A percentile compares a stretch with the other conserved stretches of the same genome.
phyloP scores from a whole-genome alignment of 2,113 vertebrate genomes.

The Onychorhynchus coronatus region DNA sequence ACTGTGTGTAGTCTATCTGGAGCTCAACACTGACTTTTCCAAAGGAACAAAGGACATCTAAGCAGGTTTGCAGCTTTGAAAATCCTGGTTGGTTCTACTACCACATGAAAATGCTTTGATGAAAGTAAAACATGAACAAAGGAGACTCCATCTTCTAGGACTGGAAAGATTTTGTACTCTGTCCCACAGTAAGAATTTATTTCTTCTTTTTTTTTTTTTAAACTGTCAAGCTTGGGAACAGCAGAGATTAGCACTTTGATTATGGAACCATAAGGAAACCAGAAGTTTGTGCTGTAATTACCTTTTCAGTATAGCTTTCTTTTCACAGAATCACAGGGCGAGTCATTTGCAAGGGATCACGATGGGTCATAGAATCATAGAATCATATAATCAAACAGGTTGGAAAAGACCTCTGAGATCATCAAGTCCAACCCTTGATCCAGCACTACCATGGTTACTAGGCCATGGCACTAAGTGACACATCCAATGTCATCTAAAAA shows the following conservation, averaged over 20 bases:
- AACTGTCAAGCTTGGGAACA: neutral
- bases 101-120: neutral
- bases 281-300: neutral
- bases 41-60: neutral
- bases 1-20: neutral
- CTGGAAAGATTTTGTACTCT: neutral
- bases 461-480: too few species aligned
- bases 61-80: neutral
- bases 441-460: too few species aligned
- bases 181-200: neutral
- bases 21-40: neutral
- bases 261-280: neutral
- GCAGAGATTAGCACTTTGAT: neutral
- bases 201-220: neutral
- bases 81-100: neutral
- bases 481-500: too few species aligned
- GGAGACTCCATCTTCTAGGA: neutral
- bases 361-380: too few species aligned
- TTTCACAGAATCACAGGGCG: neutral
- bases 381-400: too few species aligned
- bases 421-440: too few species aligned
- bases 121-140: neutral
- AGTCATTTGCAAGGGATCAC: neutral
- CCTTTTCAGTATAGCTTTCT: neutral
- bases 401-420: too few species aligned